Evolutionary conservation across 2,113 vertebrate species (phyloP).

Genomic region (Lampris megalopsis): DNA sequence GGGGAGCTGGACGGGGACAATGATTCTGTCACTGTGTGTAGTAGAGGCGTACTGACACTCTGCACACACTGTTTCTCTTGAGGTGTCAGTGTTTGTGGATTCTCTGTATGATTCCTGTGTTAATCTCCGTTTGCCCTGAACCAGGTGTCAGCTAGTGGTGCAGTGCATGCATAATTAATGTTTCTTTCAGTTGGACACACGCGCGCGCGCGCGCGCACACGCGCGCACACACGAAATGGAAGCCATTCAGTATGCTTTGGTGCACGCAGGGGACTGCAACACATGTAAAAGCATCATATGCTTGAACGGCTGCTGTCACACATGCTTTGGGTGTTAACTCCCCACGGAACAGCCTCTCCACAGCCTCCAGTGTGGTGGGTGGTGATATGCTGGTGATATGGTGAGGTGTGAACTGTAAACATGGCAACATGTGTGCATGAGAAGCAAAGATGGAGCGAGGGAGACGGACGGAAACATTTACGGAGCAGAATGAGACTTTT

Average conservation of each 20-base stretch:
- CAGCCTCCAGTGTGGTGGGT: too few relatives aligned
- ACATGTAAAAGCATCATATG: background rate
- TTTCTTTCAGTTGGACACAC: background rate
- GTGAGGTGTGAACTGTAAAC: too few relatives aligned
- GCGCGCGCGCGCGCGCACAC: background rate
- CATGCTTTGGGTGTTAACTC: background rate
- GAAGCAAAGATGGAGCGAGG: too few relatives aligned
- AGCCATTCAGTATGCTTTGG: background rate
- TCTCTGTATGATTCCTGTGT: background rate
- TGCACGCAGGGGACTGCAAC: background rate
- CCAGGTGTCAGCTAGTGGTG: background rate
- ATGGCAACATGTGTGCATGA: too few relatives aligned
- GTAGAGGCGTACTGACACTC: too few relatives aligned
- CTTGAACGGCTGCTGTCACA: background rate
- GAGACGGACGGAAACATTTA: too few relatives aligned
- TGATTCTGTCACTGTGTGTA: too few relatives aligned
- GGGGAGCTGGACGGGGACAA: too few relatives aligned
- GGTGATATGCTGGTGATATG: too few relatives aligned
- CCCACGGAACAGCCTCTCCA: background rate
- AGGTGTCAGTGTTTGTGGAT: background rate
- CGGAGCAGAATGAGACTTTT: too few relatives aligned
- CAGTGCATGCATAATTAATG: background rate
- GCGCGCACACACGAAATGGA: background rate
- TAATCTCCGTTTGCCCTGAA: background rate
- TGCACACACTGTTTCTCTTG: too few relatives aligned